These are phyloP conservation scores for Erpobdella octoculata DNA, from an alignment of 2,888 invertebrate genomes.

Conservation along the genomic window DNA sequence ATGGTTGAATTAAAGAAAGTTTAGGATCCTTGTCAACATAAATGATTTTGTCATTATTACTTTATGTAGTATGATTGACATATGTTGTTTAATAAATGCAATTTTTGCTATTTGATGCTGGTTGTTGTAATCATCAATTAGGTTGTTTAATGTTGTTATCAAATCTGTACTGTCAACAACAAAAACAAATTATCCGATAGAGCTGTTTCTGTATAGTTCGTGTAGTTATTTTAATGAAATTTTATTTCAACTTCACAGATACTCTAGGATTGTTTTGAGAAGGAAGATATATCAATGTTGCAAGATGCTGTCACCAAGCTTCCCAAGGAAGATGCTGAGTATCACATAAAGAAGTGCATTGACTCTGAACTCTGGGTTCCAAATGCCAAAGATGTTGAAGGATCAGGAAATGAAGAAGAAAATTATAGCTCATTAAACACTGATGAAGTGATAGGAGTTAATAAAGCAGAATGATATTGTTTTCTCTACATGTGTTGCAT, in stretches of 20 bases:
- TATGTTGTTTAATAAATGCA: background rate
- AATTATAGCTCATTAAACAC: too few relatives aligned
- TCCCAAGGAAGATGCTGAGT: slow-evolving; percentile 69
- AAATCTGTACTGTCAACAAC: background rate
- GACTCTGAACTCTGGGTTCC: slow-evolving; percentile 72
- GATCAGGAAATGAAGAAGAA: slow-evolving; percentile 10
- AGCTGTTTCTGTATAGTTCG: background rate
- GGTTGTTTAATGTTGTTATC: background rate
- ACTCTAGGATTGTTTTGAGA: slow-evolving; percentile 58
- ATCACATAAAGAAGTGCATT: slow-evolving; percentile 90
- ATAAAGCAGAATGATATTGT: too few relatives aligned
- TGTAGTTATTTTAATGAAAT: slow-evolving; percentile 11
- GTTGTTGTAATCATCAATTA: background rate
- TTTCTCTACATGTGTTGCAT: too few relatives aligned
- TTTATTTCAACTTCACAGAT: slow-evolving; percentile 45
- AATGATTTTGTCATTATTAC: background rate
- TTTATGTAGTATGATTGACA: background rate
- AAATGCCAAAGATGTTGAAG: slow-evolving; percentile 30
- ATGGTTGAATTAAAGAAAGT: too few relatives aligned
- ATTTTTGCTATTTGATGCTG: background rate
- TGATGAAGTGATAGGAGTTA: too few relatives aligned
- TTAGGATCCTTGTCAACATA: too few relatives aligned
- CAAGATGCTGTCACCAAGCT: slow-evolving; percentile 79
- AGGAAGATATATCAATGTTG: slow-evolving; percentile 74
- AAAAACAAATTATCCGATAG: too few relatives aligned